Evolutionary conservation across 2,113 vertebrate species (phyloP), one percentile per base, ranked within the genome.

Genomic region (Rhinoderma darwinii): DNA sequence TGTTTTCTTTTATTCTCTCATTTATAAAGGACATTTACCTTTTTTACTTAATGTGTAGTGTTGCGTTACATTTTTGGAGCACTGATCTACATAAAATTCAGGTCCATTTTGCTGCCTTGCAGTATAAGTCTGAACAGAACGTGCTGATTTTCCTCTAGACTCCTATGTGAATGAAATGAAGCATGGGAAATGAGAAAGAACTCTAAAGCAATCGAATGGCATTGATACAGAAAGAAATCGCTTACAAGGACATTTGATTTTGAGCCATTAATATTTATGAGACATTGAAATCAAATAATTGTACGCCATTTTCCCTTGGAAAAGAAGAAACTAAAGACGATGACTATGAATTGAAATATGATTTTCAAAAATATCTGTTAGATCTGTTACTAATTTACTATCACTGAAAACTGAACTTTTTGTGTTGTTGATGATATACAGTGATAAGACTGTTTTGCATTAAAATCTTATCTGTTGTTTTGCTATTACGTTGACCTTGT

Each of bases 1-100:
- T 93, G 92, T 93, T 92, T 91, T 92, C 89, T 95, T 94, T 94
- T 82, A 82, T 82, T 59, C 56, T 82, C 79, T 82, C 30, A 82
- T 82, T 82, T 82, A 66, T 82, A 82, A 82, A 63, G 79, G 93
- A 95, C 95, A 94, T 87, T 88, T 88, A 91, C 90, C 89, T 83
- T 75, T 92, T 91, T 94, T 89, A 91, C 92, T 94, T 93, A 84
- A 92, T 90, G 92, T 91, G 88, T 90, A 89, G 79, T 91, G 79
- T 93, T 94, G 84, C 92, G 90, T 93, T 81, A 43, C 37, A 41
- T 96, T 93, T 95, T 95, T 91, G 90, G 91, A 93, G 88, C 51
- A 87, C 85, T 14, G 73, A 5, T 87, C 90, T 92, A 89, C 86
- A 81, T 47, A 86, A 82, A 83, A 88, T 92, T 91, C 92, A 92